phyloP scores from a whole-genome alignment of 2,113 vertebrate species.

The Tetrao urogallus region DNA sequence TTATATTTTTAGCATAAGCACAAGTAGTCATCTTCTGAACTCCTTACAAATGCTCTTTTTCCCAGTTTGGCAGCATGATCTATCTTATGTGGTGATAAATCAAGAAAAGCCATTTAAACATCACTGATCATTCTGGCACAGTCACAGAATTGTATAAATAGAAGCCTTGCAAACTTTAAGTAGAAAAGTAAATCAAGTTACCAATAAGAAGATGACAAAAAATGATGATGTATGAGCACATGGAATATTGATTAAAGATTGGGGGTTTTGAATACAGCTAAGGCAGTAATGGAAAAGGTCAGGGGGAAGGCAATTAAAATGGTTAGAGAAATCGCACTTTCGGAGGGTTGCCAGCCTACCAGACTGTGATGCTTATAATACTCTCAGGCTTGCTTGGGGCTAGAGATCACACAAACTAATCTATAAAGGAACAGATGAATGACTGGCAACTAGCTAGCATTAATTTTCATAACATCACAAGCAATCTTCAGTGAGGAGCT shows the following conservation, averaged over 20 bases:
- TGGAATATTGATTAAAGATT: constrained; percentile 19
- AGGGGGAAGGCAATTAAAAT: constrained; percentile 28
- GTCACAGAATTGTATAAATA: background rate
- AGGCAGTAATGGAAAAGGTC: background rate
- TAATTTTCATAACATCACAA: constrained; percentile 43
- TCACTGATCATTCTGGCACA: background rate
- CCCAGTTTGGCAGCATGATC: background rate
- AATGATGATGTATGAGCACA: background rate
- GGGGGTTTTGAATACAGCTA: background rate
- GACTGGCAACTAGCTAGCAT: constrained; percentile 23
- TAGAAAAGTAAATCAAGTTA: constrained; percentile 8
- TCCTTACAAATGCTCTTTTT: background rate
- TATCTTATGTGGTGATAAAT: background rate
- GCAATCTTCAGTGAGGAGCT: background rate
- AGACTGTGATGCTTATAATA: background rate
- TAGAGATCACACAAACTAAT: constrained; percentile 57
- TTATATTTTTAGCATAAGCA: background rate
- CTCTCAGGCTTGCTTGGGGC: background rate
- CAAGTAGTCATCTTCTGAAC: background rate
- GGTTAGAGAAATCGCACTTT: constrained; percentile 29
- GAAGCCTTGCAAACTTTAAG: background rate
- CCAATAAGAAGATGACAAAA: background rate
- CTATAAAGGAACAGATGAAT: constrained; percentile 37
- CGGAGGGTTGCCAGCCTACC: background rate
- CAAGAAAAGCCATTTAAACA: background rate